A percentile compares a stretch with the other conserved stretches of the same genome.
phyloP scores from a whole-genome alignment of 2,113 vertebrate species.

The Hydrolagus affinis region DNA sequence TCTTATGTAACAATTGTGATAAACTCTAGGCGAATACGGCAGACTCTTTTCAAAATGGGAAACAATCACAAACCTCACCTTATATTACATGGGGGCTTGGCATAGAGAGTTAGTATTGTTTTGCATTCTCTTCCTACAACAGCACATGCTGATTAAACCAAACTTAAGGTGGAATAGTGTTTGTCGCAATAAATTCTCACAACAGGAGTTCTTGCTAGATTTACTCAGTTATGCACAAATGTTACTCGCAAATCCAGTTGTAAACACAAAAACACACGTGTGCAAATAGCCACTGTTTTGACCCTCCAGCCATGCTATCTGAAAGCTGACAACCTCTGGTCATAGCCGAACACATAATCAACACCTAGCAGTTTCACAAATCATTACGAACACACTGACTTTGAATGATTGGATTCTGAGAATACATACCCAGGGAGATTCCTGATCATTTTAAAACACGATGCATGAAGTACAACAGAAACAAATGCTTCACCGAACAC shows the following conservation, averaged over 20 bases:
- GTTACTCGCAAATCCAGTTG: neutral
- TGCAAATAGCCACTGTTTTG: neutral
- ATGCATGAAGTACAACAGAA: neutral
- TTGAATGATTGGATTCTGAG: neutral
- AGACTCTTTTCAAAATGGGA: neutral
- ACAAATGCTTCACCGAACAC: neutral
- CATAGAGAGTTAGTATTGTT: no score
- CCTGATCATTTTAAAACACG: neutral
- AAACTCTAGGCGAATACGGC: neutral
- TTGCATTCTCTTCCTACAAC: neutral
- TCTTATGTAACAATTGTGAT: neutral
- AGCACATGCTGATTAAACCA: neutral
- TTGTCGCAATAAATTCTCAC: no score
- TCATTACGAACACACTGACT: neutral
- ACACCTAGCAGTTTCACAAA: neutral
- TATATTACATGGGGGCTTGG: neutral
- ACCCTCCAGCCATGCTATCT: neutral
- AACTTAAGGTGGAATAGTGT: neutral
- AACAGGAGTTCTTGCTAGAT: neutral
- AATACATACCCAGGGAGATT: neutral
- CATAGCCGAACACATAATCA: neutral
- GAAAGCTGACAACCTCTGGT: no score
- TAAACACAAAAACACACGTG: neutral
- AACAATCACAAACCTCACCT: neutral
- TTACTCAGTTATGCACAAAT: neutral